Evolutionary conservation across 2,888 invertebrate species (phyloP).

Genomic region (Timema cristinae): DNA sequence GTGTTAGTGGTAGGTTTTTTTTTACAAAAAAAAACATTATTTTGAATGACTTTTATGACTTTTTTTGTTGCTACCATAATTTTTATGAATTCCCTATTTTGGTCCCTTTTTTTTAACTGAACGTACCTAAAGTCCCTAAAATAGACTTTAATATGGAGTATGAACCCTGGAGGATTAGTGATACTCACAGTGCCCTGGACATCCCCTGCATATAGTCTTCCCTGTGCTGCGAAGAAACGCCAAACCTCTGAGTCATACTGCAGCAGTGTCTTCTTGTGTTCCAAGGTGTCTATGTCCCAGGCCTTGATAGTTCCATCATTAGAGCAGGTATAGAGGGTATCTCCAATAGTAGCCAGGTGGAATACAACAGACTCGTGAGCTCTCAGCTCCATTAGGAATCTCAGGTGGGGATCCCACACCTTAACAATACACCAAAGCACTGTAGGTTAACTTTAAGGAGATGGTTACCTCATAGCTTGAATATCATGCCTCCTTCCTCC

Average conservation of each 20-base stretch:
- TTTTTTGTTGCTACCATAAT: too few relatives aligned
- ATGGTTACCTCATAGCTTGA: too few relatives aligned
- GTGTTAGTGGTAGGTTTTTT: too few relatives aligned
- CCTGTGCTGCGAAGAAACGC: constrained; percentile 43
- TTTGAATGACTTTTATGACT: too few relatives aligned
- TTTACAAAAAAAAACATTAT: too few relatives aligned
- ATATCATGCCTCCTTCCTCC: too few relatives aligned
- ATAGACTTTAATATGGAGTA: too few relatives aligned
- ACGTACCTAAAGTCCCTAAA: too few relatives aligned
- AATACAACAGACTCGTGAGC: constrained; percentile 60
- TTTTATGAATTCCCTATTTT: too few relatives aligned
- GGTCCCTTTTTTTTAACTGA: too few relatives aligned
- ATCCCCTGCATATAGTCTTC: constrained; percentile 56
- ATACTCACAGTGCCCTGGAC: constrained; percentile 58
- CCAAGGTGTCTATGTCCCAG: constrained; percentile 51
- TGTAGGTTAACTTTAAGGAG: too few relatives aligned
- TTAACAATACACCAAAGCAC: constrained; percentile 31
- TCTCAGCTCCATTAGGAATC: constrained; percentile 44
- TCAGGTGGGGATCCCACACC: constrained; percentile 49
- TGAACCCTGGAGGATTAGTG: neutral
- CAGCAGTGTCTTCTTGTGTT: constrained; percentile 40
- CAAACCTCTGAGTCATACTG: constrained; percentile 46
- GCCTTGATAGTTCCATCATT: constrained; percentile 60
- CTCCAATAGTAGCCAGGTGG: constrained; percentile 54
- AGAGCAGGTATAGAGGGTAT: constrained; percentile 57